These are phyloP conservation scores for Anoura caudifer DNA, from an alignment of 2,113 vertebrate species.

Conservation along the genomic window DNA sequence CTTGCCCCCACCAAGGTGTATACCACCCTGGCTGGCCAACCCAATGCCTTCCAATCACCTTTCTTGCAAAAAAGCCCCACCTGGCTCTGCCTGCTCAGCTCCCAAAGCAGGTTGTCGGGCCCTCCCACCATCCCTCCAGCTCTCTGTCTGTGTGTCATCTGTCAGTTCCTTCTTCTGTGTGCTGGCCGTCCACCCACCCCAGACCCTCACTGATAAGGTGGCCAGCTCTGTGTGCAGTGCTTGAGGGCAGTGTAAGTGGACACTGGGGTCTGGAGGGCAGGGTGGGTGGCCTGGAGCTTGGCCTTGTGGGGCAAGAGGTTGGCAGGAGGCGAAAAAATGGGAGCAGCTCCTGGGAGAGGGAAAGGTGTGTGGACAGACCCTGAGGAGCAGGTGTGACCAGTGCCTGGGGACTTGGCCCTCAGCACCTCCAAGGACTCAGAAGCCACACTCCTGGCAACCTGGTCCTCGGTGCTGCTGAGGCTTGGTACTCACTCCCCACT, in stretches of 20 bases:
- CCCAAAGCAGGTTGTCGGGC: rapidly evolving
- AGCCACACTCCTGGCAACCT: background rate
- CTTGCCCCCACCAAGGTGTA: background rate
- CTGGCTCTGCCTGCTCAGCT: background rate
- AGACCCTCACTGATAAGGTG: rapidly evolving
- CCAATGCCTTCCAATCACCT: background rate
- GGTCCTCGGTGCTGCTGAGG: too few relatives aligned
- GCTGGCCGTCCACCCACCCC: background rate
- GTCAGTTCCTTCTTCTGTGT: background rate
- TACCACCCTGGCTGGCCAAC: rapidly evolving
- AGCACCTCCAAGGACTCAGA: background rate
- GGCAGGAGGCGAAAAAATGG: background rate
- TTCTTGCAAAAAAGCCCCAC: background rate
- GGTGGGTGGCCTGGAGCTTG: background rate
- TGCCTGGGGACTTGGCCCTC: background rate
- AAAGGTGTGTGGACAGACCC: background rate
- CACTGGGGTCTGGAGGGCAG: background rate
- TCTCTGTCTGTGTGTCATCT: background rate
- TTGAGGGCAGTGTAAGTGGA: background rate
- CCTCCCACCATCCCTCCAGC: background rate
- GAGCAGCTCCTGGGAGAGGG: background rate
- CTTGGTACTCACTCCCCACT: background rate
- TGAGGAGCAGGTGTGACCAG: background rate
- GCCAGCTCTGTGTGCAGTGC: background rate
- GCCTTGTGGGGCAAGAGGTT: background rate